Conservation (phyloP, 2,888 invertebrate genomes). For the Chaetogeoica ovagalla region DNA sequence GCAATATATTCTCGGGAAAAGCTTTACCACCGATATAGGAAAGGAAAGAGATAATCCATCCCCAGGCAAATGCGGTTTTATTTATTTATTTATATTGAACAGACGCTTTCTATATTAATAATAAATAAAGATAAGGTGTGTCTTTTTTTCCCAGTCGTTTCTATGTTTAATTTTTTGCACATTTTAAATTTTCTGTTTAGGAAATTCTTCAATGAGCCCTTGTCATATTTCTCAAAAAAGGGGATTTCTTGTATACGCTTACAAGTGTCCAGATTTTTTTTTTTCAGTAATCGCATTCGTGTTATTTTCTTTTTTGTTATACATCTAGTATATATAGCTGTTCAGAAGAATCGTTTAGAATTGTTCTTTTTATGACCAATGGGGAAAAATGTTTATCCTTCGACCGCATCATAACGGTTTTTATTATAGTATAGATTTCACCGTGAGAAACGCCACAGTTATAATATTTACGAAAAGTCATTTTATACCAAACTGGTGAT, state of each 20-base stretch:
- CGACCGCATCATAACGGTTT: not conserved
- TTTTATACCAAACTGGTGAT: not conserved
- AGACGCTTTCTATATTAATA: conserved; percentile 28
- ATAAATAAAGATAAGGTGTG: conserved; percentile 7
- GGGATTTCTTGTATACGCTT: not conserved
- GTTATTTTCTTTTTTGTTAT: not conserved
- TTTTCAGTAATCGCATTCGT: not conserved
- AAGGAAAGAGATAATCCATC: conserved; percentile 27
- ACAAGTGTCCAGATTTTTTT: not conserved
- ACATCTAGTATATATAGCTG: not conserved
- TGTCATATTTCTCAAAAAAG: too few species aligned
- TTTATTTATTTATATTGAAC: conserved; percentile 29
- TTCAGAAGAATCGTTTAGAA: not conserved
- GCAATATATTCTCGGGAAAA: conserved; percentile 4
- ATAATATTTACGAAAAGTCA: conserved; percentile 10
- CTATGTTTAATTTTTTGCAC: not conserved
- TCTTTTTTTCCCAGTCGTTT: not conserved
- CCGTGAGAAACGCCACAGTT: not conserved
- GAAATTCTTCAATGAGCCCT: not conserved
- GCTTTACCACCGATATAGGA: conserved; percentile 10
- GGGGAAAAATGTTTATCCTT: not conserved
- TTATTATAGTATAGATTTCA: not conserved
- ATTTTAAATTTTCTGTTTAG: not conserved
- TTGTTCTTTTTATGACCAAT: not conserved
- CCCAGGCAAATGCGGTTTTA: conserved; percentile 31